Conservation (phyloP, 2,888 invertebrate genomes). For the Dorcus hopei region DNA sequence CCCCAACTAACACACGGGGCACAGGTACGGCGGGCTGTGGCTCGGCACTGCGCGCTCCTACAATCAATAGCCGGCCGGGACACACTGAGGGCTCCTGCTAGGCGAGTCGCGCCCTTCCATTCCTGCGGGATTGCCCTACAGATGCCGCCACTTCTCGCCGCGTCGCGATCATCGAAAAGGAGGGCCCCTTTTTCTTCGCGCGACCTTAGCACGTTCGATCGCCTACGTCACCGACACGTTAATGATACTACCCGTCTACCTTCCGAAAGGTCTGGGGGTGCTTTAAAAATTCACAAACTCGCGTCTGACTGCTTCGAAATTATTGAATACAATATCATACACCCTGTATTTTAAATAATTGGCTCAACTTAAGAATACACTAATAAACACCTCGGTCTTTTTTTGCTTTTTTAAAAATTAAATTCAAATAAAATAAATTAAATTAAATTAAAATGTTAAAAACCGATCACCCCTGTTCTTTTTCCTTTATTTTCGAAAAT, state of each 20-base stretch:
- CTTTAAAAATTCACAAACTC: not conserved
- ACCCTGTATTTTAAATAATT: too few species aligned
- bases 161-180: not conserved
- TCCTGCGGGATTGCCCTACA: conserved; percentile 16
- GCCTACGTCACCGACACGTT: not conserved
- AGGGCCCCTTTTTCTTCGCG: not conserved
- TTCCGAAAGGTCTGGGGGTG: not conserved
- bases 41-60: conserved; percentile 35
- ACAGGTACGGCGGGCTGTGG: conserved; percentile 35
- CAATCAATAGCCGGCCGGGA: conserved; percentile 36
- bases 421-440: too few species aligned
- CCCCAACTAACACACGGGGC: conserved; percentile 35
- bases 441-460: too few species aligned
- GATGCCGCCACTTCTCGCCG: conserved; percentile 21
- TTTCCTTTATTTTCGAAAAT: too few species aligned
- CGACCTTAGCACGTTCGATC: not conserved
- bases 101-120: conserved; percentile 28
- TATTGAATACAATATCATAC: too few species aligned
- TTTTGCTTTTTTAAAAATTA: too few species aligned
- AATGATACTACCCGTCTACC: not conserved
- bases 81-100: conserved; percentile 29
- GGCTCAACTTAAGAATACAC: too few species aligned
- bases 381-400: too few species aligned
- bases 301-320: too few species aligned
- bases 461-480: too few species aligned